phyloP scores from a whole-genome alignment of 2,888 invertebrate species.

The Rhingia rostrata region DNA sequence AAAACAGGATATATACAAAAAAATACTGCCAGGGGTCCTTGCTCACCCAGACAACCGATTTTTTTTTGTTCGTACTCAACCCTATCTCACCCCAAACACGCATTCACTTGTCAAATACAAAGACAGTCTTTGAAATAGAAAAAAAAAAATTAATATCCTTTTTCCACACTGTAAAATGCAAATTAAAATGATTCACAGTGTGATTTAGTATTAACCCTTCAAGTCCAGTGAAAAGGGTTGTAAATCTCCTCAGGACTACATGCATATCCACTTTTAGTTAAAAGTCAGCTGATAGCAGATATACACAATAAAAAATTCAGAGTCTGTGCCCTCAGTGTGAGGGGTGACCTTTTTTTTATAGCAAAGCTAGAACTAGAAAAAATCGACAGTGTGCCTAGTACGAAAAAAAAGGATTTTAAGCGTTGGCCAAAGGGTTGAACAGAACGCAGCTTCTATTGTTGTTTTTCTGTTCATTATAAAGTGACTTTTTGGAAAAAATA shows the following conservation, averaged over 20 bases:
- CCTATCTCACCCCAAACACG: conserved; percentile 54
- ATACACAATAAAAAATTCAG: conserved; percentile 36
- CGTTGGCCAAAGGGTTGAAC: conserved; percentile 60
- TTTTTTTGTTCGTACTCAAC: conserved; percentile 60
- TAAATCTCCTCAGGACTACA: conserved; percentile 77
- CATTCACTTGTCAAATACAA: conserved; percentile 82
- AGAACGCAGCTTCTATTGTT: conserved; percentile 52
- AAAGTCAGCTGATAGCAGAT: conserved; percentile 56
- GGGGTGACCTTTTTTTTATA: conserved; percentile 65
- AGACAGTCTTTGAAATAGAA: conserved; percentile 43
- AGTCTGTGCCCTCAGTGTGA: conserved; percentile 28
- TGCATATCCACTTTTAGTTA: conserved; percentile 73
- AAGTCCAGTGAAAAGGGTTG: conserved; percentile 79
- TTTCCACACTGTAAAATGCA: conserved; percentile 78
- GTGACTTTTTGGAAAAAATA: conserved; percentile 53
- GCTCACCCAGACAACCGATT: conserved; percentile 76
- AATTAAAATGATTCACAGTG: conserved; percentile 79
- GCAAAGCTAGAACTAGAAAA: not conserved
- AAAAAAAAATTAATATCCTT: conserved; percentile 72
- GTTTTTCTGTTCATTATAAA: conserved; percentile 47
- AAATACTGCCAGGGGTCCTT: conserved; percentile 75
- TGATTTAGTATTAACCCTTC: conserved; percentile 74
- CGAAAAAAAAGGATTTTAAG: conserved; percentile 10
- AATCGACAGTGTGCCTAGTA: conserved; percentile 9
- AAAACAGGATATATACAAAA: conserved; percentile 61